Conservation (phyloP, 1,140 invertebrate genomes). For the Dendroctonus ponderosae region DNA sequence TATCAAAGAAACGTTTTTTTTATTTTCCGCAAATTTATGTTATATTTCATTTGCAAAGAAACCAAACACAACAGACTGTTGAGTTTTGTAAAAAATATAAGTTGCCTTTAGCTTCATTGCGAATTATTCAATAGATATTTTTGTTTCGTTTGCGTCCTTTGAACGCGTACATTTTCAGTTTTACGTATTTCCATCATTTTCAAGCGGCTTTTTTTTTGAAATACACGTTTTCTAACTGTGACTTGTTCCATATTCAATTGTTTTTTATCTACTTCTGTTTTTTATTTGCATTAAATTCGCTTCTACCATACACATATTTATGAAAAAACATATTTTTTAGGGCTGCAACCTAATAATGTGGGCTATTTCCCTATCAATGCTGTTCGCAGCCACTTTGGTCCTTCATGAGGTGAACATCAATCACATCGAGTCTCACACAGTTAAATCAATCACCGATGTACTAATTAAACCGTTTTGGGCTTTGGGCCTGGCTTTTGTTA, state of each 20-base stretch:
- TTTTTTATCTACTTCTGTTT: background rate
- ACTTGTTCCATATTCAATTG: background rate
- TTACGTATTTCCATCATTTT: background rate
- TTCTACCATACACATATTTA: background rate
- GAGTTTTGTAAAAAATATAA: too few relatives aligned
- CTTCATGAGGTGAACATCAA: constrained; percentile 31
- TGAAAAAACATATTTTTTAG: constrained; percentile 17
- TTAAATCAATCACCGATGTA: constrained; percentile 26
- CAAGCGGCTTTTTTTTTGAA: background rate
- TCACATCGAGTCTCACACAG: constrained; percentile 20
- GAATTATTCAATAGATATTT: too few relatives aligned
- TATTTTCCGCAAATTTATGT: too few relatives aligned
- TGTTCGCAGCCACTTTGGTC: constrained; percentile 23
- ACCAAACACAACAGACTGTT: too few relatives aligned
- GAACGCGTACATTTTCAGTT: background rate
- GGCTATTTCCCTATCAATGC: constrained; percentile 22
- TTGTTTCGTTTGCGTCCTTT: background rate
- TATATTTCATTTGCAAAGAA: too few relatives aligned
- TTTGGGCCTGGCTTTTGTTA: constrained; percentile 39
- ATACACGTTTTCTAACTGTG: background rate
- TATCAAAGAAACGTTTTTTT: too few relatives aligned
- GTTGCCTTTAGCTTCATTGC: too few relatives aligned
- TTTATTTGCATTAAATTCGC: background rate
- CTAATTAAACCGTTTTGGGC: constrained; percentile 40
- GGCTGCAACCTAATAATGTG: constrained; percentile 35